phyloP scores from a whole-genome alignment of 2,113 vertebrate genomes.

The Lasiurus borealis region DNA sequence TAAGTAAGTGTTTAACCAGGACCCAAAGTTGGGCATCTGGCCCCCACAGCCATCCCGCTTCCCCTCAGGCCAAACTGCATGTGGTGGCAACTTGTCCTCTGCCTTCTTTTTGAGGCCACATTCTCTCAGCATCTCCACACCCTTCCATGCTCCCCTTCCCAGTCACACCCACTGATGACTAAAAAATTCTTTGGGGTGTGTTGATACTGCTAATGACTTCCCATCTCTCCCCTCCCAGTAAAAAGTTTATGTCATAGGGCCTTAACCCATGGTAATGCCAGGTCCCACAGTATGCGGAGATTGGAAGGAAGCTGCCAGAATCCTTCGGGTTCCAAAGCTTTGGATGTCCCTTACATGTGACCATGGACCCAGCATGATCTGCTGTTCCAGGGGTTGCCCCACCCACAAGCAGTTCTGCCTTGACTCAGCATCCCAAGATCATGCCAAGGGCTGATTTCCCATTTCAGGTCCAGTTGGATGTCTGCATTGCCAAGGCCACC shows the following conservation, averaged over 20 bases:
- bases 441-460: background rate
- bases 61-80: background rate
- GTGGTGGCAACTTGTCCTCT: background rate
- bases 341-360: background rate
- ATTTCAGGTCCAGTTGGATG: background rate
- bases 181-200: background rate
- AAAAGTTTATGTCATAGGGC: background rate
- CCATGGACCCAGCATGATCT: background rate
- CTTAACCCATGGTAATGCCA: background rate
- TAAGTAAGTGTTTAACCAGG: background rate
- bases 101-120: background rate
- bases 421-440: conserved; percentile 28
- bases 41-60: background rate
- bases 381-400: background rate
- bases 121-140: background rate
- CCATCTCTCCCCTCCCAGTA: background rate
- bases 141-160: background rate
- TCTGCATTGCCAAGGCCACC: conserved; percentile 63
- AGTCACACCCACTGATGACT: background rate
- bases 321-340: background rate
- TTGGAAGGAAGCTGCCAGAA: background rate
- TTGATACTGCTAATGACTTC: background rate
- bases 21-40: background rate
- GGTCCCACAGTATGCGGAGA: background rate
- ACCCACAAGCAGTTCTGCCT: background rate